These are phyloP conservation scores for Poecile atricapillus DNA, from an alignment of 2,113 vertebrate genomes.

Conservation along the genomic window DNA sequence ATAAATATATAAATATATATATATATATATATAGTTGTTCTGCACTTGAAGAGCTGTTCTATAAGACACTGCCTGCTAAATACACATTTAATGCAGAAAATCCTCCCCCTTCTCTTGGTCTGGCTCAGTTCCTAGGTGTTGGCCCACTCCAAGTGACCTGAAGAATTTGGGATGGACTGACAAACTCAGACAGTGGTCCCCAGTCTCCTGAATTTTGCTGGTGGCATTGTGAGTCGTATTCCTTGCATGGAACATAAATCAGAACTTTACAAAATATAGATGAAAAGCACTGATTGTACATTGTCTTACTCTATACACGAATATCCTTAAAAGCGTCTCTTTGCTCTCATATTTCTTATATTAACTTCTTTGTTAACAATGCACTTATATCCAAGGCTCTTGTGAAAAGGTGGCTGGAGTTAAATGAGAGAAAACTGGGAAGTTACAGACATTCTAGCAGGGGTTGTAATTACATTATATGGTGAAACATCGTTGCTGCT, in stretches of 20 bases:
- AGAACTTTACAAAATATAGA: neutral
- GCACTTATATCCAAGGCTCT: neutral
- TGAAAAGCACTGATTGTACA: neutral
- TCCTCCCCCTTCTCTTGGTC: neutral
- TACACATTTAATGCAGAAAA: neutral
- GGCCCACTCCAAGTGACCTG: neutral
- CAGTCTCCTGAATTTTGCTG: neutral
- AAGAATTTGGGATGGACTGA: neutral
- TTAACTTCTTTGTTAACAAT: neutral
- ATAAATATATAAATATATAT: no score
- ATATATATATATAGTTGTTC: neutral
- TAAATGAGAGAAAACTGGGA: neutral
- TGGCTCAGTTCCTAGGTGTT: neutral
- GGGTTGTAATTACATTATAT: neutral
- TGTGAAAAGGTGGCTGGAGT: neutral
- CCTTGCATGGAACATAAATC: neutral
- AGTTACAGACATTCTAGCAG: neutral
- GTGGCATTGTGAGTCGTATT: neutral
- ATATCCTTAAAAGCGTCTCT: neutral
- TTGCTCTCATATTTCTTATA: neutral
- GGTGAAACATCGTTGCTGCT: fast-evolving
- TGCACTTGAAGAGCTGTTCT: neutral
- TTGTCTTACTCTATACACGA: neutral
- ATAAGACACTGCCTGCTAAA: neutral
- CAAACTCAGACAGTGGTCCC: neutral